Conservation (phyloP, 2,113 vertebrate species). For the Anarrhichthys ocellatus region DNA sequence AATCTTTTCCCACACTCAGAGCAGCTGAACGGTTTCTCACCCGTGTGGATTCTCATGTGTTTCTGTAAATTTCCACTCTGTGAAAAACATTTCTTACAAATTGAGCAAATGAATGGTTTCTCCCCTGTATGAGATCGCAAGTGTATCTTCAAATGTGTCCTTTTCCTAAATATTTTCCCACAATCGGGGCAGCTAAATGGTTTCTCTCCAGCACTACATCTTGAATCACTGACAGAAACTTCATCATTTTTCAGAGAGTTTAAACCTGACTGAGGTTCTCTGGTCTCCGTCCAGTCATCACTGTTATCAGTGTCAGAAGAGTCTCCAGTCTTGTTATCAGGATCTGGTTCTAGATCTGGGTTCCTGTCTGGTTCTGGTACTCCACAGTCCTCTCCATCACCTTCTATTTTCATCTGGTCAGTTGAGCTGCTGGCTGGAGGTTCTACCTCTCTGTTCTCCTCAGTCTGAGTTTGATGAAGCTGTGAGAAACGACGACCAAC, state of each 20-base stretch:
- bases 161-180: background rate
- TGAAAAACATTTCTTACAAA: constrained; percentile 3
- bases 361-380: background rate
- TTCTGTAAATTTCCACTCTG: constrained; percentile 22
- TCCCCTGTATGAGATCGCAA: background rate
- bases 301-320: background rate
- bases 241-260: background rate
- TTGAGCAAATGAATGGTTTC: background rate
- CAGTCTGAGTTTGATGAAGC: background rate
- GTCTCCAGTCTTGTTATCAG: background rate
- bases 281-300: background rate
- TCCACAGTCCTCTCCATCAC: constrained; percentile 14
- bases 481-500: background rate
- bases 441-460: constrained; percentile 13
- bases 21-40: constrained; percentile 12
- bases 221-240: background rate
- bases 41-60: background rate
- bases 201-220: background rate
- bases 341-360: background rate
- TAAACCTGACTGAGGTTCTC: background rate
- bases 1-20: constrained; percentile 1
- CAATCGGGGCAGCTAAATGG: constrained; percentile 1
- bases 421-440: background rate
- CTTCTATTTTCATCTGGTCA: background rate
- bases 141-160: background rate